Conservation (phyloP, 2,888 invertebrate species). For the Nemotelus pantherinus region DNA sequence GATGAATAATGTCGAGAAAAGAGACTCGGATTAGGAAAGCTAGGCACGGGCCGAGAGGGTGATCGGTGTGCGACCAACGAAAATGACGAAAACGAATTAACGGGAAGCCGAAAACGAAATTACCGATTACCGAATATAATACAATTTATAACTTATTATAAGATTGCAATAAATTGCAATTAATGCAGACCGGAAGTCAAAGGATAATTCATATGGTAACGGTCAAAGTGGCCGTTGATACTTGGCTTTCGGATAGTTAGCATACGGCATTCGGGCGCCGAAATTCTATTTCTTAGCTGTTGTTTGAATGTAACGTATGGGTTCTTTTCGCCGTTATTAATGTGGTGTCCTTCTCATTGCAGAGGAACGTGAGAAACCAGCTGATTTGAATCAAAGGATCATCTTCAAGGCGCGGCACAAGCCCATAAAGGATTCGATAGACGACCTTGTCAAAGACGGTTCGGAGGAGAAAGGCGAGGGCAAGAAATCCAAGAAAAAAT, state of each 20-base stretch:
- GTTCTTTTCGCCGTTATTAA: no score
- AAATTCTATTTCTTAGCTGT: neutral
- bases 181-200: no score
- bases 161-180: neutral
- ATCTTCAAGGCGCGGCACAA: constrained; percentile 67
- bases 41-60: constrained; percentile 2
- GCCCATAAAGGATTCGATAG: constrained; percentile 47
- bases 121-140: constrained; percentile 21
- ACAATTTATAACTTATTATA: constrained; percentile 6
- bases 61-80: constrained; percentile 24
- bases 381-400: constrained; percentile 70
- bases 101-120: constrained; percentile 33
- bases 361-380: constrained; percentile 71
- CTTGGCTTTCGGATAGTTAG: neutral
- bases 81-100: constrained; percentile 10
- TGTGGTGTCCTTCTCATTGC: constrained; percentile 50
- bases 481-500: constrained; percentile 52
- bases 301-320: neutral
- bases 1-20: constrained; percentile 32
- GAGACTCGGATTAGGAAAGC: constrained; percentile 46
- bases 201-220: neutral
- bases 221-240: neutral
- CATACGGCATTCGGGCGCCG: neutral
- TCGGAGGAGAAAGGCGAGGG: constrained; percentile 44
- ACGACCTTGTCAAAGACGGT: constrained; percentile 20